Evolutionary conservation across 2,797 vertebrate genomes (phyloP).

Genomic region (Sebastes goodei): DNA sequence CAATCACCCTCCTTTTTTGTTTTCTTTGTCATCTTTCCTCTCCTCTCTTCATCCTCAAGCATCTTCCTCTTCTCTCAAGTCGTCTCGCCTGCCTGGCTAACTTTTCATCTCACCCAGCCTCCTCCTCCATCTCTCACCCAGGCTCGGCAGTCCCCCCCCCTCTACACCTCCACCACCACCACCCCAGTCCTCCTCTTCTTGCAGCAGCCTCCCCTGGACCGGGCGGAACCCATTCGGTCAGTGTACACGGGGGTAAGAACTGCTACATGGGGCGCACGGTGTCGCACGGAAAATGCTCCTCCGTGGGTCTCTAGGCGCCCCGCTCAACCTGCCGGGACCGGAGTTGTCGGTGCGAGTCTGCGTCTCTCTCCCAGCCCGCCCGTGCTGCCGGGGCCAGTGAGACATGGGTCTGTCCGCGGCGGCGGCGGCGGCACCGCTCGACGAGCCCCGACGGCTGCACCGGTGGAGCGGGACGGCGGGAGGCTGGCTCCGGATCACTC

Average conservation of each 20-base stretch:
- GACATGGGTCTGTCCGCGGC: conserved; percentile 76
- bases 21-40: conserved; percentile 30
- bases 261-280: conserved; percentile 82
- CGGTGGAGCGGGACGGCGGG: conserved; percentile 87
- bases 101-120: conserved; percentile 71
- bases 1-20: background rate
- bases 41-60: conserved; percentile 54
- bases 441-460: conserved; percentile 74
- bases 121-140: conserved; percentile 56
- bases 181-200: conserved; percentile 22
- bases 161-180: background rate
- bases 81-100: conserved; percentile 57
- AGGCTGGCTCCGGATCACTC: conserved; percentile 89
- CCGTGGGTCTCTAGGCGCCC: conserved; percentile 69
- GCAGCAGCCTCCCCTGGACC: conserved; percentile 63
- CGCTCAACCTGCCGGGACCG: conserved; percentile 71
- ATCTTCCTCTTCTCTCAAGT: conserved; percentile 53
- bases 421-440: conserved; percentile 63
- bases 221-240: conserved; percentile 71
- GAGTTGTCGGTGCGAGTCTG: conserved; percentile 73
- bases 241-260: conserved; percentile 45
- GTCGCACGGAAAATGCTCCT: conserved; percentile 82
- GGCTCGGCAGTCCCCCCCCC: conserved; percentile 20
- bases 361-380: conserved; percentile 63
- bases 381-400: conserved; percentile 76